Evolutionary conservation across 1,140 invertebrate species (phyloP).

Genomic region (Bombus difficillimus): DNA sequence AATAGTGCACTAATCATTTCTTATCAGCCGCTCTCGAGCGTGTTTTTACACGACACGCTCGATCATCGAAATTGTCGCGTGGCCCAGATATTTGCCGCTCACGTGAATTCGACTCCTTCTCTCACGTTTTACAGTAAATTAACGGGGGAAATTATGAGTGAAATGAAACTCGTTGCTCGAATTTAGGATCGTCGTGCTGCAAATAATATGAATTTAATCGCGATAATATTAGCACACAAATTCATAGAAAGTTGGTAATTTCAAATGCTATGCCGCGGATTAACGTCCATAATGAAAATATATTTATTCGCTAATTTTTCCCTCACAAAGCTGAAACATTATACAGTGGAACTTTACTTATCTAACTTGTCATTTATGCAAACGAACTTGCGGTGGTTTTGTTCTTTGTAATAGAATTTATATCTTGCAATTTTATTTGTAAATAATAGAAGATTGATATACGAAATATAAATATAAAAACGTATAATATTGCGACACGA

Average conservation of each 20-base stretch:
- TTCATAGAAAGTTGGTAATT: background rate
- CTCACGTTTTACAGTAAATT: background rate
- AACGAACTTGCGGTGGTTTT: background rate
- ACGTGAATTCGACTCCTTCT: background rate
- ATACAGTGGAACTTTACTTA: background rate
- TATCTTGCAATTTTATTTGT: too few species aligned
- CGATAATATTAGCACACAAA: background rate
- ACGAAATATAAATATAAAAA: background rate
- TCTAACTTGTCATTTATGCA: background rate
- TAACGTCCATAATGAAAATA: background rate
- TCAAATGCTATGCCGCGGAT: background rate
- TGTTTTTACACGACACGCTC: constrained; percentile 11
- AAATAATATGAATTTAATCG: background rate
- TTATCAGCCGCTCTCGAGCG: constrained; percentile 7
- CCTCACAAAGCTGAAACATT: too few species aligned
- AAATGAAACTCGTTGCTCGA: background rate
- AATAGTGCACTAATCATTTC: constrained; percentile 14
- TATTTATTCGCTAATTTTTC: background rate
- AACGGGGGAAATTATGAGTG: background rate
- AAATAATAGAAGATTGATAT: background rate
- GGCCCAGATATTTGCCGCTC: background rate
- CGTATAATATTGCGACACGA: background rate
- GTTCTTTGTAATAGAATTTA: background rate
- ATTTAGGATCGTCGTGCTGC: background rate
- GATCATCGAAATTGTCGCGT: constrained; percentile 25